phyloP scores from a whole-genome alignment of 2,113 vertebrate species.

The Mesocricetus auratus region DNA sequence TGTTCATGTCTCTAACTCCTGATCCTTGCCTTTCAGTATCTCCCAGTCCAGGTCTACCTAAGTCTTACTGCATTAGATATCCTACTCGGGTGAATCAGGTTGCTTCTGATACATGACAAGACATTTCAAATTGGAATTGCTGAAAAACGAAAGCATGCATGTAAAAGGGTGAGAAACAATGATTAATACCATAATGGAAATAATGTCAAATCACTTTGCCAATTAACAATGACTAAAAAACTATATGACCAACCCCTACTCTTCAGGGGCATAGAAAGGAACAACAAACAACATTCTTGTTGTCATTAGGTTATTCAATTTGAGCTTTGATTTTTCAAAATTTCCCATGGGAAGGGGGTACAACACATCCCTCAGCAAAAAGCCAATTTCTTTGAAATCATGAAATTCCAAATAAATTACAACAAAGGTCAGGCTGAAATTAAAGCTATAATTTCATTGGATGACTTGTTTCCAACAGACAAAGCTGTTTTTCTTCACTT shows the following conservation, averaged over 20 bases:
- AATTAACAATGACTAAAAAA: background rate
- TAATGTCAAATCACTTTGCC: background rate
- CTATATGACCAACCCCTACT: background rate
- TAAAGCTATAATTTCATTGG: constrained; percentile 79
- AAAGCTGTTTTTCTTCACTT: constrained; percentile 77
- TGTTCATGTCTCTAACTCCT: background rate
- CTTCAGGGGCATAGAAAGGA: background rate
- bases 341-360: background rate
- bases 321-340: background rate
- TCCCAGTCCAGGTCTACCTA: background rate
- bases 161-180: background rate
- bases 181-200: background rate
- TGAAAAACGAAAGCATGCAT: background rate
- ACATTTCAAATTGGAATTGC: background rate
- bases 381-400: constrained; percentile 60
- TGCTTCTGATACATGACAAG: background rate
- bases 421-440: constrained; percentile 84
- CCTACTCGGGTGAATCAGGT: background rate
- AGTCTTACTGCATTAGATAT: background rate
- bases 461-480: constrained; percentile 67
- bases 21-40: background rate
- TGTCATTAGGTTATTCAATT: background rate
- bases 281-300: background rate
- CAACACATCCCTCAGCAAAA: background rate
- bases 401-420: constrained; percentile 74